Base-by-base conservation (phyloP, 2,888 invertebrate species). In the Caenorhabditis doughertyi region DNA sequence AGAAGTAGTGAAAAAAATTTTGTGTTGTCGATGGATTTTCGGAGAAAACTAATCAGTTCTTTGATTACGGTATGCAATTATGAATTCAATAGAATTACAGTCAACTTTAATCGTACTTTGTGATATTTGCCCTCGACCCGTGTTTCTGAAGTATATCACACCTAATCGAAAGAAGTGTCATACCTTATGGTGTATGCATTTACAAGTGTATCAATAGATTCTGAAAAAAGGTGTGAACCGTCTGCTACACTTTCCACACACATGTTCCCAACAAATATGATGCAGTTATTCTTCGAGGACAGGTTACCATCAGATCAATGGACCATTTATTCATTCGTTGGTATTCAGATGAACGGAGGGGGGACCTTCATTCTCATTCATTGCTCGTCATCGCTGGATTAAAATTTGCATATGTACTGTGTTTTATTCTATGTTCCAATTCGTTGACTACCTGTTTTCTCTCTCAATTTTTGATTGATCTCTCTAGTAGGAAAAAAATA, bases 221-320 rank as follows among this genome's bases (percentile, higher is more conserved):
- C 47, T 58, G 58, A 56, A 68, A 76, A 67, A 58, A 76, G 76
- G 76, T 76, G 76, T 76, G 60, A 76, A 64, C 67, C 76, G 67
- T 76, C 58, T 76, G 76, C 49, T 39, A 67, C 35, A 58, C 32
- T 62, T 25, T 44, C n/a, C 25, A 32, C 56, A 21, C 73, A 73
- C 55, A 73, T 73, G 73, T 73, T 73, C 55, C 73, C 73, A 64
- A 64, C 21, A 49, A 35, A 49, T 23, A 55, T 11, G 21, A n/a
- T 39, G 27, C 42, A 44, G 7, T 53, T 53, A 2, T 47, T 42
- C 42, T 16, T 53, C 25, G 25, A 44, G 25, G 39, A 8, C 70
- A 62, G 64, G 73, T 64, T 29, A 39, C 44, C 72, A 47, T 32
- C 60, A 47, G 16, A 64, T 47, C 72, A 35, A 72, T 25, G 72